Evolutionary conservation across 2,797 vertebrate species (phyloP).

Genomic region (Spinus pinus): DNA sequence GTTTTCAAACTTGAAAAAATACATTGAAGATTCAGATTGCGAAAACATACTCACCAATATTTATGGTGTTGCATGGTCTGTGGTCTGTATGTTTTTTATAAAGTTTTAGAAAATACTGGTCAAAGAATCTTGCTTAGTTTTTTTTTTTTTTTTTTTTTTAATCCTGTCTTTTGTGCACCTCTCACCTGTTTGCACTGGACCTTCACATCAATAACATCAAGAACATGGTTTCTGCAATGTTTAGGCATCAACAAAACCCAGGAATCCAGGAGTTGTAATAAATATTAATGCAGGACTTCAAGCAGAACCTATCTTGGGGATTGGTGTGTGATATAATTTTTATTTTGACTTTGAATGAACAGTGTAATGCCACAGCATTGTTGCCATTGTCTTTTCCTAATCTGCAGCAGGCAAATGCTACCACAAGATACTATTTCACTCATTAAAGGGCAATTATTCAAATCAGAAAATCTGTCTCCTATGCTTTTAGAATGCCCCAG

Average conservation of each 20-base stretch:
- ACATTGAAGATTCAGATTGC: not conserved
- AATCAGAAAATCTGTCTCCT: constrained; percentile 9
- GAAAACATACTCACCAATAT: not conserved
- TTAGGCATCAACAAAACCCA: not conserved
- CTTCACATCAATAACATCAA: not conserved
- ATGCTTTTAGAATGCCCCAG: not conserved
- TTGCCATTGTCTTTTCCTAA: not conserved
- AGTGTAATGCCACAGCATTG: not conserved
- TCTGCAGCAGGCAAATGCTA: not conserved
- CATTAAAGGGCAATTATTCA: constrained; percentile 3
- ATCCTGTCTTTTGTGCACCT: not conserved
- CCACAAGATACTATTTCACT: not conserved
- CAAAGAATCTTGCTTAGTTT: rapidly evolving
- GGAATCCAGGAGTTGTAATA: not conserved
- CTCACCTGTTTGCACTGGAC: not conserved
- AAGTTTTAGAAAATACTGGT: not conserved
- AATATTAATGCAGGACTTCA: not conserved
- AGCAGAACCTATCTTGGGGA: not conserved
- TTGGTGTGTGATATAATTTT: not conserved
- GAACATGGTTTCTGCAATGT: not conserved
- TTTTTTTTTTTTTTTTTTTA: not conserved
- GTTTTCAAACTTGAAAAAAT: not conserved
- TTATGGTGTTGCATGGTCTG: not conserved
- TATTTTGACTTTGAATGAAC: not conserved
- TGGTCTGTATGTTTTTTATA: not conserved